Conservation (phyloP, 2,113 vertebrate genomes). For the Mohoua ochrocephala region DNA sequence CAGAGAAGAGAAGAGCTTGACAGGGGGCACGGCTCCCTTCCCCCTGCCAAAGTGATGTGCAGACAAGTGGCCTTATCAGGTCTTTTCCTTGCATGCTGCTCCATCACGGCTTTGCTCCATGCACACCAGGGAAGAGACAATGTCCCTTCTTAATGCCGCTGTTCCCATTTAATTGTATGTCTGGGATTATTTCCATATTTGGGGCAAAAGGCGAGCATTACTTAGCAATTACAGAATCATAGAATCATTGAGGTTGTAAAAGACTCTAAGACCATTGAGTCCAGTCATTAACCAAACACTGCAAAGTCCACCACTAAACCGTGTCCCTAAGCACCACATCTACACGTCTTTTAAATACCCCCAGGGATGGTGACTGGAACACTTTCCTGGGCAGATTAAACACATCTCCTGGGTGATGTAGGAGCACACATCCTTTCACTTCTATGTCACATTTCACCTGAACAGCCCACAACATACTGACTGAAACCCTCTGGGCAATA, state of each 20-base stretch:
- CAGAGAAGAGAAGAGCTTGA: neutral
- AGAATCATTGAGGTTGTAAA: neutral
- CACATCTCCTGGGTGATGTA: neutral
- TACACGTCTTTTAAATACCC: neutral
- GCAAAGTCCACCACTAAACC: neutral
- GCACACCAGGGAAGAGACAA: neutral
- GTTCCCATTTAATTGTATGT: neutral
- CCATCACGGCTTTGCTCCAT: neutral
- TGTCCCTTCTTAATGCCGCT: neutral
- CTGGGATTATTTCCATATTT: neutral
- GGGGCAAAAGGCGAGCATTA: neutral
- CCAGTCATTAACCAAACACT: neutral
- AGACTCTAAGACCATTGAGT: neutral
- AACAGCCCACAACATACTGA: neutral
- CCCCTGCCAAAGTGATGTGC: neutral
- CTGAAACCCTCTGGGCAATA: neutral
- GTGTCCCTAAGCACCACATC: neutral
- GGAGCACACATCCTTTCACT: neutral
- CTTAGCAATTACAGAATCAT: neutral
- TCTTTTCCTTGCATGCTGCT: neutral
- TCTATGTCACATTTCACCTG: neutral
- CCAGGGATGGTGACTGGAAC: neutral
- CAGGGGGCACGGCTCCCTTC: neutral
- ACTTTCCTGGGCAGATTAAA: neutral
- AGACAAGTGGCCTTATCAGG: neutral